Conservation (phyloP, 2,797 vertebrate genomes). For the Gallinago nigripennis region DNA sequence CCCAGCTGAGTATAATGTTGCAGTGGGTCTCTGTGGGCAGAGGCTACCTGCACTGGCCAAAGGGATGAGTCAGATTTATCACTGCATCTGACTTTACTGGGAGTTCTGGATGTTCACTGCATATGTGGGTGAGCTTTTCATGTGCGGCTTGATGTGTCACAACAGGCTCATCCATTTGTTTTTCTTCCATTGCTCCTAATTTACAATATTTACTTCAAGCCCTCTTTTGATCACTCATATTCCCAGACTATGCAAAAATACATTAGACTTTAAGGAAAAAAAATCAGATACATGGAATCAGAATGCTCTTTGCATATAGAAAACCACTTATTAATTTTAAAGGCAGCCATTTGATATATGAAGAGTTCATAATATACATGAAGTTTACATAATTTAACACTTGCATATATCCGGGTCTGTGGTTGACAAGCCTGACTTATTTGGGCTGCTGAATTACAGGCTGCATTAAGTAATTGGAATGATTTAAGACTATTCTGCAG, state of each 20-base stretch:
- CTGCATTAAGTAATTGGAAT: conserved; percentile 66
- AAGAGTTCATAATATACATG: conserved; percentile 55
- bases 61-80: neutral
- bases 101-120: neutral
- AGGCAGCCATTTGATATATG: neutral
- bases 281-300: neutral
- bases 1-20: neutral
- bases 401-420: conserved; percentile 41
- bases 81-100: neutral
- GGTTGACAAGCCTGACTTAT: conserved; percentile 40
- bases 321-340: neutral
- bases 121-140: neutral
- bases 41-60: neutral
- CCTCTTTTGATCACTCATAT: neutral
- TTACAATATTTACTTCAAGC: neutral
- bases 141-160: neutral
- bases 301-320: neutral
- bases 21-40: neutral
- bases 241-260: neutral
- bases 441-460: conserved; percentile 70
- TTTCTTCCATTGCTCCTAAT: neutral
- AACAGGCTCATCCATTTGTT: neutral
- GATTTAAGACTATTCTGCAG: conserved; percentile 52
- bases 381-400: conserved; percentile 62
- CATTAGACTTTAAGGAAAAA: neutral